Evolutionary conservation across 2,888 invertebrate species (phyloP).

Genomic region (Pyrrhia umbra): DNA sequence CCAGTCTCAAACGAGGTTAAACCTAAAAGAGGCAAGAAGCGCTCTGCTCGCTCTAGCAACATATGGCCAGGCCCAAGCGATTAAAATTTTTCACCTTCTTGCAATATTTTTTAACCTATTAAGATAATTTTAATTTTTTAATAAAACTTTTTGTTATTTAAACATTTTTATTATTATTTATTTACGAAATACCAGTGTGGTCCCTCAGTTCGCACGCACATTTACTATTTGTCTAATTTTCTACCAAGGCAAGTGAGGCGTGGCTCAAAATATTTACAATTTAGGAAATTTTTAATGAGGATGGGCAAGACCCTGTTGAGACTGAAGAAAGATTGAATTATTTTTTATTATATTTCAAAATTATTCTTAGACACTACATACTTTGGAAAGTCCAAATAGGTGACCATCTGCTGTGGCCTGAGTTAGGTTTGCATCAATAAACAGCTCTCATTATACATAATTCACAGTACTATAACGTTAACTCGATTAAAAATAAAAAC

Average conservation of each 20-base stretch:
- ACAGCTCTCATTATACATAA: too few relatives aligned
- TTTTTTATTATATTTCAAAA: slow-evolving; percentile 15
- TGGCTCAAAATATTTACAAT: not conserved
- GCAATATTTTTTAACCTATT: too few relatives aligned
- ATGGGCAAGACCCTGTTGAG: slow-evolving; percentile 21
- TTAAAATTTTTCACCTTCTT: not conserved
- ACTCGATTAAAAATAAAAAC: too few relatives aligned
- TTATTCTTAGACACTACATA: not conserved
- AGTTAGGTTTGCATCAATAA: too few relatives aligned
- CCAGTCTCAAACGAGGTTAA: not conserved
- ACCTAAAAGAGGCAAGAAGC: not conserved
- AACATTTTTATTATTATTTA: too few relatives aligned
- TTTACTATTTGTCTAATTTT: too few relatives aligned
- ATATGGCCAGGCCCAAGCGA: not conserved
- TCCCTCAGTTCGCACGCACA: too few relatives aligned
- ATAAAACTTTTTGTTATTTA: too few relatives aligned
- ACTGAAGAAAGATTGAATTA: slow-evolving; percentile 21
- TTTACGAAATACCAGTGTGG: too few relatives aligned
- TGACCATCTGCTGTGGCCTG: too few relatives aligned
- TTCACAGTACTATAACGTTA: too few relatives aligned
- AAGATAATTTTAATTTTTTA: too few relatives aligned
- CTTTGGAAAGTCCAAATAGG: not conserved
- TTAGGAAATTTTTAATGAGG: slow-evolving; percentile 3
- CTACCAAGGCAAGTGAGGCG: not conserved
- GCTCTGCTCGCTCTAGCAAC: not conserved